Percentiles rank a stretch among this genome's conserved stretches.
Conservation (phyloP, 2,888 invertebrate species). For the Catocala sponsa region DNA sequence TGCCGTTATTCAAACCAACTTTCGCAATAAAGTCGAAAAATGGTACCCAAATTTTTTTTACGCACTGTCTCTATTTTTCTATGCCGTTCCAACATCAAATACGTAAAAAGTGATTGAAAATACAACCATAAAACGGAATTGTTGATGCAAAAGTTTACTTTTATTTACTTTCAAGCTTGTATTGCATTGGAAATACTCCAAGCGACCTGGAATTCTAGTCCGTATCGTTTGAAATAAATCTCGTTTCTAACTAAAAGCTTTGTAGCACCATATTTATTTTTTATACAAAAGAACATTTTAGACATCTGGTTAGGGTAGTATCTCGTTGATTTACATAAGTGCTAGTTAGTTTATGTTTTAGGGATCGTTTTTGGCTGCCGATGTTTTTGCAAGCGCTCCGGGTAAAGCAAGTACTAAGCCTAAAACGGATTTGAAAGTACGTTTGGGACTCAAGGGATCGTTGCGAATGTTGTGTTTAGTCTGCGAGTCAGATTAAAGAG, state of each 20-base stretch:
- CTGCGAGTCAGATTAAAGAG: too few species aligned
- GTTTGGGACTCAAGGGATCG: too few species aligned
- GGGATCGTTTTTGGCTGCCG: background rate
- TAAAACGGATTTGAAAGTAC: too few species aligned
- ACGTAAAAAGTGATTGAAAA: too few species aligned
- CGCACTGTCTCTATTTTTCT: too few species aligned
- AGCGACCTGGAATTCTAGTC: background rate
- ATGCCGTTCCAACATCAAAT: too few species aligned
- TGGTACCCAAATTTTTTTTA: too few species aligned
- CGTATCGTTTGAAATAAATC: background rate
- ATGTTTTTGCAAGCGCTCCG: background rate
- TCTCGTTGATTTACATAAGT: slow-evolving; percentile 37
- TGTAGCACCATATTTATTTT: background rate
- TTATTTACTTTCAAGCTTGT: background rate
- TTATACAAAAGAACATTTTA: slow-evolving; percentile 13
- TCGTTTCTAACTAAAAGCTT: background rate
- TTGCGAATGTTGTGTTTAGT: too few species aligned
- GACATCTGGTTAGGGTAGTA: slow-evolving; percentile 14
- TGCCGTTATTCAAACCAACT: too few species aligned
- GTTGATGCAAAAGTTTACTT: background rate
- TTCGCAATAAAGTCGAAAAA: too few species aligned
- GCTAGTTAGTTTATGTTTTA: slow-evolving; percentile 5
- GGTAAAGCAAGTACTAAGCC: too few species aligned
- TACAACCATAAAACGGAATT: too few species aligned
- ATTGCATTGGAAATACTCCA: background rate